Conservation (phyloP, 2,113 vertebrate genomes). For the Malurus melanocephalus region DNA sequence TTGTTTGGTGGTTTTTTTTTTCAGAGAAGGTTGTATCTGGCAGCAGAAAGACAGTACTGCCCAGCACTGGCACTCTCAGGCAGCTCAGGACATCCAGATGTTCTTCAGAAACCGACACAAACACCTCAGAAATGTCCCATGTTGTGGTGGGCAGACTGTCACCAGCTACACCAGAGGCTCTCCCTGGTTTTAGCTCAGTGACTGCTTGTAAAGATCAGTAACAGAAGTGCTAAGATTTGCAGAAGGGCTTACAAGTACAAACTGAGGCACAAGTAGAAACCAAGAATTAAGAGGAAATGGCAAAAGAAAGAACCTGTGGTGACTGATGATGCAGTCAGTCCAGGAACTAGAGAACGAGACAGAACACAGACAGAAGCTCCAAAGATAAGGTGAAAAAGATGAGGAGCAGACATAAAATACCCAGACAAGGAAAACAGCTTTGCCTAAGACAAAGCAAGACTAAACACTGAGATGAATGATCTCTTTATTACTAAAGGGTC, state of each 20-base stretch:
- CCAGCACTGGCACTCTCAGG: background rate
- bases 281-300: background rate
- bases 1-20: background rate
- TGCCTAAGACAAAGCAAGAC: background rate
- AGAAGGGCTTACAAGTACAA: background rate
- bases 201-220: background rate
- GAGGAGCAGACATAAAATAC: background rate
- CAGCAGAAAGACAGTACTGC: background rate
- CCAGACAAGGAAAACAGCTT: background rate
- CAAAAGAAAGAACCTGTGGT: background rate
- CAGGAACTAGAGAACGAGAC: background rate
- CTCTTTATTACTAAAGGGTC: background rate
- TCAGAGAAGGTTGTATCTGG: background rate
- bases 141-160: background rate
- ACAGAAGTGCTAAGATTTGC: background rate
- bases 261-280: background rate
- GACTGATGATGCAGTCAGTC: background rate
- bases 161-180: background rate
- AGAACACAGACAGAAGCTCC: background rate
- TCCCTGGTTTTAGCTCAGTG: background rate
- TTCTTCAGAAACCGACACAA: background rate
- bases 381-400: background rate
- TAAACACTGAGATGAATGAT: background rate
- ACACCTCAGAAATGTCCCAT: accelerated
- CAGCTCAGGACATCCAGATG: background rate